phyloP scores from a whole-genome alignment of 2,113 vertebrate species.

The Pedionomus torquatus region DNA sequence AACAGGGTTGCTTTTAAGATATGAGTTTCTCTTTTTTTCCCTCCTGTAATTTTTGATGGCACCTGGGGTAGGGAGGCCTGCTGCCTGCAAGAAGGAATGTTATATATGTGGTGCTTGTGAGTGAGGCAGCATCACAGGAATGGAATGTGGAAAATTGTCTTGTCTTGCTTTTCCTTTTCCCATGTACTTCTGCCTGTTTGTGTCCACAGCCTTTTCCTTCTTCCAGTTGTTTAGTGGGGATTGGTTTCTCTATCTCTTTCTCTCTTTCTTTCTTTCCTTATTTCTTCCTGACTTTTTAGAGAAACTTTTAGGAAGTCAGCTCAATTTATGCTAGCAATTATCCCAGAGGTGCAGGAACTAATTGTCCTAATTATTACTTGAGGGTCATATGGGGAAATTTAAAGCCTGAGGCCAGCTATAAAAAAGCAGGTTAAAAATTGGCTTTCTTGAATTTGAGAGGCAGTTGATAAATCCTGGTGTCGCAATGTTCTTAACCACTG shows the following conservation, averaged over 20 bases:
- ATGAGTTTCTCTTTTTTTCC: neutral
- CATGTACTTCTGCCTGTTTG: neutral
- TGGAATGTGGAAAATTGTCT: conserved; percentile 57
- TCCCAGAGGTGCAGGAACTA: neutral
- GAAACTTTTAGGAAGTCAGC: neutral
- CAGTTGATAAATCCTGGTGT: neutral
- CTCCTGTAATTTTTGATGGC: conserved; percentile 45
- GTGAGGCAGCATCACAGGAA: neutral
- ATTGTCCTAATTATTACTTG: conserved; percentile 36
- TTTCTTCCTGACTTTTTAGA: neutral
- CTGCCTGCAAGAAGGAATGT: conserved; percentile 52
- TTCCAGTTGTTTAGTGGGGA: neutral
- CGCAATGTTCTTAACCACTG: neutral
- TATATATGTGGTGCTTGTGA: conserved; percentile 18
- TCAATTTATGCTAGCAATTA: neutral
- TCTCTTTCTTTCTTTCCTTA: neutral
- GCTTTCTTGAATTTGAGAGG: neutral
- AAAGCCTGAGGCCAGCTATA: neutral
- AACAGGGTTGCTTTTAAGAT: conserved; percentile 26
- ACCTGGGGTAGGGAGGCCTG: conserved; percentile 38
- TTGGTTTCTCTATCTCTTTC: neutral
- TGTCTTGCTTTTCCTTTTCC: conserved; percentile 47
- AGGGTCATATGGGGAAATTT: neutral
- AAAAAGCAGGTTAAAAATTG: conserved; percentile 7
- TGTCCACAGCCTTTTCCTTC: neutral